Percentiles rank a stretch among this genome's conserved stretches.
Conservation (phyloP, 2,888 invertebrate species). For the Erebia ligea region DNA sequence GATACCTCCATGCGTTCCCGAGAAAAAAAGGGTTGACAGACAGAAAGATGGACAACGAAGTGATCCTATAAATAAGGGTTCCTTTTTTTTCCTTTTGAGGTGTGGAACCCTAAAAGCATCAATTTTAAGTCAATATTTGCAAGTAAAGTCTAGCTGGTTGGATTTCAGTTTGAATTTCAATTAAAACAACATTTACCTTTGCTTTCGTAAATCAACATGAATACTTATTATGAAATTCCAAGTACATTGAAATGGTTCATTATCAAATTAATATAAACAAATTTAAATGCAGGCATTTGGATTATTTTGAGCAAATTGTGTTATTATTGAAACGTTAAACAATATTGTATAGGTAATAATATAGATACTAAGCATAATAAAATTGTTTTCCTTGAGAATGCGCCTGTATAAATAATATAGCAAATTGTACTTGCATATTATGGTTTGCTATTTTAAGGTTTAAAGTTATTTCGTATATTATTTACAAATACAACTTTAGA, state of each 20-base stretch:
- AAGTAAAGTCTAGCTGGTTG: not conserved
- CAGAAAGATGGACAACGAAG: too few relatives aligned
- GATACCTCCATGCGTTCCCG: too few relatives aligned
- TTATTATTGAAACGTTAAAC: not conserved
- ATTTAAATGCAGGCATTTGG: not conserved
- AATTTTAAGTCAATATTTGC: too few relatives aligned
- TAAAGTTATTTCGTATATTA: too few relatives aligned
- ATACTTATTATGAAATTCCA: too few relatives aligned
- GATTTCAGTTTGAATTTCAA: not conserved
- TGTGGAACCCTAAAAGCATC: too few relatives aligned
- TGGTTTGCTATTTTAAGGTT: not conserved
- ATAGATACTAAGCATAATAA: too few relatives aligned
- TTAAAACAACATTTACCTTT: constrained; percentile 5
- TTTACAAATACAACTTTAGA: too few relatives aligned
- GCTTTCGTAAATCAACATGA: too few relatives aligned
- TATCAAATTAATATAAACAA: not conserved
- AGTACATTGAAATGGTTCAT: not conserved
- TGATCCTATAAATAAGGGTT: too few relatives aligned
- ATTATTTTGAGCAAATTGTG: not conserved
- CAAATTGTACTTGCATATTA: not conserved
- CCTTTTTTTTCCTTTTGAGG: too few relatives aligned
- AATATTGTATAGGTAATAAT: not conserved
- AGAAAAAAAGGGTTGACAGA: too few relatives aligned
- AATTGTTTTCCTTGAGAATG: not conserved
- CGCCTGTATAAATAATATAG: not conserved